Conservation (phyloP, 2,797 vertebrate species). For the Nothura maculosa region DNA sequence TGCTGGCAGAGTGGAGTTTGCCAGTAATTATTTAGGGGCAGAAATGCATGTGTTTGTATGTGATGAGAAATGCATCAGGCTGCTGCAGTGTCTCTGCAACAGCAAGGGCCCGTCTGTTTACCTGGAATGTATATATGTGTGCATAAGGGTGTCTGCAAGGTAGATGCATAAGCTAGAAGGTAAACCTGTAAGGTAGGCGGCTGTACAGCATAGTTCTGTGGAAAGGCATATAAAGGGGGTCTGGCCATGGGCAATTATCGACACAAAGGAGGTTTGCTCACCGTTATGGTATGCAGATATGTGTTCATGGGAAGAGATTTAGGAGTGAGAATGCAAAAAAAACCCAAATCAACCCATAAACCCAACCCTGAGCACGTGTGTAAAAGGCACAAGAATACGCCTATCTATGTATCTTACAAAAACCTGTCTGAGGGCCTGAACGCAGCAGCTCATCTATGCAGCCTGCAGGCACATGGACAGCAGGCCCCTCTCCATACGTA, state of each 20-base stretch:
- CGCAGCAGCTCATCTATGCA: neutral
- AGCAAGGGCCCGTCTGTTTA: neutral
- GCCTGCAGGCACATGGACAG: rapidly evolving
- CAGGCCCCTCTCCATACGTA: rapidly evolving
- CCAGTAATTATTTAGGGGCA: neutral
- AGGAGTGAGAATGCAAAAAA: neutral
- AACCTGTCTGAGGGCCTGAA: neutral
- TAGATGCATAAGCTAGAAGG: too few relatives aligned
- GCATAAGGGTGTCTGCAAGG: neutral
- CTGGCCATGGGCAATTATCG: neutral
- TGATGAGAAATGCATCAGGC: neutral
- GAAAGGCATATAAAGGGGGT: neutral
- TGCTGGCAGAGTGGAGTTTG: slow-evolving; percentile 9
- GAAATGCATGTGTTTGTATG: slow-evolving; percentile 29
- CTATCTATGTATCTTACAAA: neutral
- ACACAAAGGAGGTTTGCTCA: neutral
- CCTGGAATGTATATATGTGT: rapidly evolving
- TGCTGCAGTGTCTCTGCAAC: neutral
- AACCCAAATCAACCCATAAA: neutral
- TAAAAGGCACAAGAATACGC: neutral
- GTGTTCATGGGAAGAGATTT: neutral
- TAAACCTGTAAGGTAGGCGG: neutral
- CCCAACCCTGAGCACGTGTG: rapidly evolving
- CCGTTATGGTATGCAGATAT: neutral
- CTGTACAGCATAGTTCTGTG: neutral